Base-by-base conservation (phyloP, 1,140 invertebrate species). In the Zophobas atratus region DNA sequence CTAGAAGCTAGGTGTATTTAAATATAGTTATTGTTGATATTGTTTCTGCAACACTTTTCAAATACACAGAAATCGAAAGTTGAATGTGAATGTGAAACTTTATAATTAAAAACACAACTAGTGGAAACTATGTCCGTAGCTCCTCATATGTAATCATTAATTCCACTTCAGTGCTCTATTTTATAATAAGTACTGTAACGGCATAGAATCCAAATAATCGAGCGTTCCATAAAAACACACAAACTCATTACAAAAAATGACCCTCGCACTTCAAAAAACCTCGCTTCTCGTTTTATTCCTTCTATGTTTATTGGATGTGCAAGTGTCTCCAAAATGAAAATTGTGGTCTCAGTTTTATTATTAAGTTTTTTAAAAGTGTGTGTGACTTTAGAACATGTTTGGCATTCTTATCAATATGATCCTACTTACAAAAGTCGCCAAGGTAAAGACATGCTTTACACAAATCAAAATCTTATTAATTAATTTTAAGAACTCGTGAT, bases 401-500 rank as follows among this genome's bases (percentile, higher is more conserved):
- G 80, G 80, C 63, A 75, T 53, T 57, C 70, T 55, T 79, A 77
- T 71, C 78, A 78, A 71, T 75, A 63, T 34, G 48, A 53, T 55
- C 60, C 78, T 38, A 78, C 43, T 36, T 57, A 78, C 63, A 20
- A 77, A 8, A 80, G 78, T 48, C 77, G 79, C 35, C 79, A 81
- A 81, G 80, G 80, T 81, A 78, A 71, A 51, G 49, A 46, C 32
- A 32, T 72, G n/a, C 1, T 76, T 55, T 71, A 20, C 20, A 20
- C 20, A 20, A 20, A 20, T 20, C 20, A 20, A 67, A 20, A 60
- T 1, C 32, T 33, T 53, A 67, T 1, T 41, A 33, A 70, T 41
- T 20, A 77, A 56, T 2, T 51, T 55, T 72, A 41, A 82, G 81
- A 82, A 74, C 76, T 82, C 32, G 53, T 75, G 36, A 70, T 82